phyloP scores from a whole-genome alignment of 2,113 vertebrate genomes.

The Pteronura brasiliensis region DNA sequence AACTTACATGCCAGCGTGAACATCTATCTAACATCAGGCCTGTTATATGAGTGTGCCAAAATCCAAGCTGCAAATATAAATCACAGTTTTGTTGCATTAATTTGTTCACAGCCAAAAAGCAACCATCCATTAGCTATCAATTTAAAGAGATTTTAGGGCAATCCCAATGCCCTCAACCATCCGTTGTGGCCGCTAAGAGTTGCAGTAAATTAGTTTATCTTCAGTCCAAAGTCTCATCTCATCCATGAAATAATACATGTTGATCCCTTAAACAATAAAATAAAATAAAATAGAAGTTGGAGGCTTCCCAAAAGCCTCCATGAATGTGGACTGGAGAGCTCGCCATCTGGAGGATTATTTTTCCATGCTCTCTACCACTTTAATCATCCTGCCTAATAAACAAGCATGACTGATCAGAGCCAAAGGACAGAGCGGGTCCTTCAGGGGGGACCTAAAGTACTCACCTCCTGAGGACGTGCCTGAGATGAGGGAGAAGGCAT shows the following conservation, averaged over 20 bases:
- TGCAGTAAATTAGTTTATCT: not conserved
- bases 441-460: not conserved
- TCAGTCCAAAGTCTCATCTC: not conserved
- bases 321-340: not conserved
- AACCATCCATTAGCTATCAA: not conserved
- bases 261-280: not conserved
- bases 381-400: not conserved
- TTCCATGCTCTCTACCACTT: not conserved
- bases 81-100: not conserved
- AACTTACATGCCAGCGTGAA: not conserved
- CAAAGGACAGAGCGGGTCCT: not conserved
- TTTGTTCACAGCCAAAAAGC: not conserved
- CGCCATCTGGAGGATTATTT: not conserved
- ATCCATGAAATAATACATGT: not conserved
- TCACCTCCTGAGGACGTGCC: not conserved
- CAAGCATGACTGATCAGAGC: not conserved
- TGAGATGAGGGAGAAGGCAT: not conserved
- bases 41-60: not conserved
- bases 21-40: not conserved
- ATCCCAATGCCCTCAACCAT: not conserved
- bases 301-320: not conserved
- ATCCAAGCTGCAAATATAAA: conserved; percentile 26
- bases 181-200: not conserved
- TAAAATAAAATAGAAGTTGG: not conserved
- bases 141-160: not conserved